Base-by-base conservation (phyloP, 2,797 vertebrate species). In the Margarornis squamiger region DNA sequence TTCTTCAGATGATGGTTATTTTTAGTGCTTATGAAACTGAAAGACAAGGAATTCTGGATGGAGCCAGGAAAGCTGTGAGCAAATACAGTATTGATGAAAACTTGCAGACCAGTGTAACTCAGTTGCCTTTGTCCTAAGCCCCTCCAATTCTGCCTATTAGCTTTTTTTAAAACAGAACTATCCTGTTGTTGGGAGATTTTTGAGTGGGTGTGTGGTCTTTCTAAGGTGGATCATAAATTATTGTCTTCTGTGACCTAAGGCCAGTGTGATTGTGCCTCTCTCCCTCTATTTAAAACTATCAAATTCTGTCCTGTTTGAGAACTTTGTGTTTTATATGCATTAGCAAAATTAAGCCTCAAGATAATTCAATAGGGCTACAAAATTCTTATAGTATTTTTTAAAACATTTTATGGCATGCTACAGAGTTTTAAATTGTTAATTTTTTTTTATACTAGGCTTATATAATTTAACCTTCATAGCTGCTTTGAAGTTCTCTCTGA, bases 1-100 rank as follows among this genome's bases (percentile, higher is more conserved):
- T 88, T 94, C 78, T 86, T 95, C 84, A 90, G 88, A 92, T 87
- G 76, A 13, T 63, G 26, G 45, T 79, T 92, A 96, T 90, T 96
- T 96, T 94, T 93, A 93, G 84, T 61, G n/a, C 41, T 78, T 86
- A 5, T 59, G 90, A 96, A 96, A 95, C 75, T 0, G 30, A 93
- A 93, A 94, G 90, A 85, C 74, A 78, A 39, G 3, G 0, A 87
- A 67, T 10, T 4, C 26, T 79, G 61, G 41, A 57, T 5, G 2
- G 49, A 85, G 38, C 48, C n/a, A 58, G 74, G 74, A 87, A 88
- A 90, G 39, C 77, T 90, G 19, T 61, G 67, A 93, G 73, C 43
- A 76, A 80, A 73, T 83, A 43, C 1, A 54, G 39, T 62, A 72
- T 62, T 88, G 59, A 10, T 66, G 34, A 87, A 84, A 91, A 73